Evolutionary conservation across 1,140 invertebrate species (phyloP).

Genomic region (Conus ventricosus): DNA sequence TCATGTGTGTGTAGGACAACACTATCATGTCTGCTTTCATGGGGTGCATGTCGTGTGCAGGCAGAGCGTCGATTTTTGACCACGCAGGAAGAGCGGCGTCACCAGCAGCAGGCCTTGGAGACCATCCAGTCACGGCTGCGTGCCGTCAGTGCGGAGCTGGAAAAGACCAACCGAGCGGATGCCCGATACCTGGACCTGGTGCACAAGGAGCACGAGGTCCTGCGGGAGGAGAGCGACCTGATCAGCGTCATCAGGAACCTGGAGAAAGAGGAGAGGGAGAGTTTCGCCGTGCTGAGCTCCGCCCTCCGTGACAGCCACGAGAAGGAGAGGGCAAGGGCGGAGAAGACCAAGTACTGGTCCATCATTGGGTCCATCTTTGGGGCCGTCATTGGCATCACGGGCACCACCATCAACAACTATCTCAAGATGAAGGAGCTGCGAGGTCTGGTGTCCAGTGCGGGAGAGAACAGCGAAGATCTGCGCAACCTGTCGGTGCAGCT

Average conservation of each 20-base stretch:
- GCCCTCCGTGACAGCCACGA: constrained; percentile 84
- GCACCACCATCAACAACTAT: constrained; percentile 81
- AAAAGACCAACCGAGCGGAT: constrained; percentile 82
- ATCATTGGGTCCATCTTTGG: constrained; percentile 84
- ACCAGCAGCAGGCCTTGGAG: constrained; percentile 77
- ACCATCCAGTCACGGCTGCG: constrained; percentile 79
- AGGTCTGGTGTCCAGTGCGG: constrained; percentile 77
- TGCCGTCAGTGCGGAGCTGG: constrained; percentile 81
- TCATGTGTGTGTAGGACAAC: neutral
- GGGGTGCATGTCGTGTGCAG: constrained; percentile 52
- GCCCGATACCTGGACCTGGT: constrained; percentile 80
- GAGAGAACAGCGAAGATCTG: constrained; percentile 54
- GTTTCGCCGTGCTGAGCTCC: constrained; percentile 81
- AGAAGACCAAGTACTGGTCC: constrained; percentile 87
- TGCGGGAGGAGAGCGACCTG: constrained; percentile 72
- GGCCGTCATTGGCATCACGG: constrained; percentile 81
- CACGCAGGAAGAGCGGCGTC: constrained; percentile 80
- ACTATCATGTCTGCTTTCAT: too few species aligned
- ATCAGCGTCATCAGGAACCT: constrained; percentile 66
- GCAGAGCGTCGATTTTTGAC: constrained; percentile 79
- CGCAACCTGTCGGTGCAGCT: constrained; percentile 52
- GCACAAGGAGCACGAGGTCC: constrained; percentile 75
- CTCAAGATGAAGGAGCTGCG: constrained; percentile 82
- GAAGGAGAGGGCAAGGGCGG: constrained; percentile 83
- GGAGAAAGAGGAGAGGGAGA: constrained; percentile 80